Evolutionary conservation across 2,797 vertebrate genomes (phyloP), one percentile per base, ranked within the genome.

Genomic region (Pipistrellus pipistrellus): DNA sequence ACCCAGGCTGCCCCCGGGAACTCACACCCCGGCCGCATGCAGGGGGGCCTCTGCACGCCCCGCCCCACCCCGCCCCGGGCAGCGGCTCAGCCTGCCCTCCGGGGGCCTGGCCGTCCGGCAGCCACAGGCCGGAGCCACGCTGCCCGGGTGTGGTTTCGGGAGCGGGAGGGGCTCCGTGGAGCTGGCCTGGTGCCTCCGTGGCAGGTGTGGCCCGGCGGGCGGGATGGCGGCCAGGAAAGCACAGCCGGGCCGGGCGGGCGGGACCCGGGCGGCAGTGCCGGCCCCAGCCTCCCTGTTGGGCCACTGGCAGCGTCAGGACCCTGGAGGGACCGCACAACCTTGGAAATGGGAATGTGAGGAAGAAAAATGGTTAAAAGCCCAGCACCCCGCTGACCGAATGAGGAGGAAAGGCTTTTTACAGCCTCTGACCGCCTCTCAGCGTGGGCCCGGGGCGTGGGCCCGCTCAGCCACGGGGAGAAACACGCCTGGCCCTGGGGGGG

Each of bases 171-270:
- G 90, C 71, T 90, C 2, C 0, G 71, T 23, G 78, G 55, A 93
- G 88, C 91, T 92, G 89, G 95, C 93, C 87, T 11, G 59, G 69
- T 87, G 95, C 76, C 94, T 93, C 55, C 5, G 57, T 13, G 4
- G 59, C 93, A 86, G 95, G 88, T 95, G 89, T 85, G 84, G 59
- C 57, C 69, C 69, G 76, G 76, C 20, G 13, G 27, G 32, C 38
- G 64, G 89, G 85, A 80, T 30, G 4, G 4, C 51, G 91, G 73
- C 86, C 96, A 95, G 94, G 73, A 85, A 83, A 93, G 88, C 55
- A 55, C 10, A 21, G 71, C 76, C n/a, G 76, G 51, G 55, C 53
- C 91, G 12, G 46, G 46, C 10, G 46, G 46, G 12, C 46, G 13
- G 46, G 46, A 12, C 13, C 46, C 46, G 46, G 46, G 21, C 4